A percentile compares a stretch with the other conserved stretches of the same genome.
phyloP scores from a whole-genome alignment of 2,797 vertebrate genomes.

The Alcedo atthis region DNA sequence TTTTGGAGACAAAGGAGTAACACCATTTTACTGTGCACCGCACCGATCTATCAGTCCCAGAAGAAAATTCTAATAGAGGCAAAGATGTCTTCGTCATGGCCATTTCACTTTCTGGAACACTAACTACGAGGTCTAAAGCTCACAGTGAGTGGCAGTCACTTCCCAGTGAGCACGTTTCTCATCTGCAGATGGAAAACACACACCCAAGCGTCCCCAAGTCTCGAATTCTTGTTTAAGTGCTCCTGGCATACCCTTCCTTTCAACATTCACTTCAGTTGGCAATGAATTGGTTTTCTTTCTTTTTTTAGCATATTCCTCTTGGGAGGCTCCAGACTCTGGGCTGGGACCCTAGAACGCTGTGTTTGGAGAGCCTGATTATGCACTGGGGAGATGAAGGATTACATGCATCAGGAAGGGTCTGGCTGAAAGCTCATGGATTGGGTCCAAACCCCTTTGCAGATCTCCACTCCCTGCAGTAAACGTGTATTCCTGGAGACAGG shows the following conservation, averaged over 20 bases:
- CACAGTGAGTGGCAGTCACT: background rate
- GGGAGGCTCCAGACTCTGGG: constrained; percentile 28
- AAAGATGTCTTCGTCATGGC: background rate
- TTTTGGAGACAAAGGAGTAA: background rate
- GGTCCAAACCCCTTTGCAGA: background rate
- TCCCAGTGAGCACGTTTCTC: background rate
- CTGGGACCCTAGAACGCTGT: background rate
- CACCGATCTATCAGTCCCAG: background rate
- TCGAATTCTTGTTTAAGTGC: constrained; percentile 7
- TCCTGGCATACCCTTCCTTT: constrained; percentile 54
- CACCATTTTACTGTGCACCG: background rate
- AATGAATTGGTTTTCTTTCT: constrained; percentile 46
- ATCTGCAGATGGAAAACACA: constrained; percentile 21
- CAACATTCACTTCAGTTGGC: constrained; percentile 45
- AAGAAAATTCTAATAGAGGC: background rate
- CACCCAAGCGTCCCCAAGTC: background rate
- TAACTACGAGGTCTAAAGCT: background rate
- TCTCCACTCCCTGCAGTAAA: background rate
- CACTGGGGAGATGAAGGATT: constrained; percentile 40
- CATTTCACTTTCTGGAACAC: constrained; percentile 1
- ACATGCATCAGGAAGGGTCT: background rate
- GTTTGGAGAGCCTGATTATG: constrained; percentile 36
- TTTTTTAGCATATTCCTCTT: constrained; percentile 35
- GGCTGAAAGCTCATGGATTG: background rate
- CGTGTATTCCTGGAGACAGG: background rate